Conservation (phyloP, 1,140 invertebrate genomes). For the Heliconius congener region DNA sequence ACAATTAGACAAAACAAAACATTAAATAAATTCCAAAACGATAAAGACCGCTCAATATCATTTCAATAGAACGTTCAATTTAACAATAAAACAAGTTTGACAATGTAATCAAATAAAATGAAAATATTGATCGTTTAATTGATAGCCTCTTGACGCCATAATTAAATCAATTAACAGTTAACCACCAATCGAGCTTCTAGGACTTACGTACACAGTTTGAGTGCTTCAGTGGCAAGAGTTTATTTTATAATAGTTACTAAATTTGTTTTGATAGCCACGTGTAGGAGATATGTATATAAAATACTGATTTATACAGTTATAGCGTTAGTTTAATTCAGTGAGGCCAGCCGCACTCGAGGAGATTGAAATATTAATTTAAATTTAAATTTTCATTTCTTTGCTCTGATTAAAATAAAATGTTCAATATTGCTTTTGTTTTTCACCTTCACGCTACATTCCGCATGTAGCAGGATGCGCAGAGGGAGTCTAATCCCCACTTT, state of each 20-base stretch:
- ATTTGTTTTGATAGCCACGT: not conserved
- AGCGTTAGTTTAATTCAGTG: too few species aligned
- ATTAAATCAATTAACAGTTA: not conserved
- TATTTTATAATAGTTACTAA: not conserved
- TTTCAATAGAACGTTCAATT: not conserved
- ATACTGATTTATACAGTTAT: not conserved
- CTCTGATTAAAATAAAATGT: too few species aligned
- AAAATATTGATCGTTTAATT: not conserved
- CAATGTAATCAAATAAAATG: not conserved
- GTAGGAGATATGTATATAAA: not conserved
- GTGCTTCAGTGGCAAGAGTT: not conserved
- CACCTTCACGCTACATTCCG: too few species aligned
- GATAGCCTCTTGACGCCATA: not conserved
- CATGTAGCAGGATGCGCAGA: too few species aligned
- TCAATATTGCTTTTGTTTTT: too few species aligned
- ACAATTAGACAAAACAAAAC: not conserved
- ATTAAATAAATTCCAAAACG: not conserved
- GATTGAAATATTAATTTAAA: too few species aligned
- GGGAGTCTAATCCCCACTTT: too few species aligned
- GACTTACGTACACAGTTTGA: not conserved
- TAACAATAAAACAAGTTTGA: not conserved
- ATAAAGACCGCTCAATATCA: not conserved
- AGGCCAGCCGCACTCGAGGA: too few species aligned
- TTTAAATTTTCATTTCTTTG: too few species aligned
- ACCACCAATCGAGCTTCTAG: conserved; percentile 3